Conservation (phyloP, 1,140 invertebrate species). For the Acyrthosiphon pisum region DNA sequence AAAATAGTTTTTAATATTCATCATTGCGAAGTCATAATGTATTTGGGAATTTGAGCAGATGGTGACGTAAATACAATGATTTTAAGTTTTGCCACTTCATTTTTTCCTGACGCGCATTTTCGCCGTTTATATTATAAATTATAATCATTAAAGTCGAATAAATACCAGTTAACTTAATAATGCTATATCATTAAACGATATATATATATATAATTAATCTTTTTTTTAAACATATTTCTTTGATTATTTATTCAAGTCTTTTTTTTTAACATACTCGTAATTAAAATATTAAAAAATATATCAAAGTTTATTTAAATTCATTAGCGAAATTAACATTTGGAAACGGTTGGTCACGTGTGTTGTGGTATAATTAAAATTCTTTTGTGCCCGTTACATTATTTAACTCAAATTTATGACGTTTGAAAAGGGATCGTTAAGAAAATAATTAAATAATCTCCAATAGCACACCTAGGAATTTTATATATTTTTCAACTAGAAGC, state of each 20-base stretch:
- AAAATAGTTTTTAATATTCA: conserved; percentile 8
- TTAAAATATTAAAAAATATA: background rate
- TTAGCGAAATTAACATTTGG: background rate
- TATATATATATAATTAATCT: background rate
- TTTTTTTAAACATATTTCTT: background rate
- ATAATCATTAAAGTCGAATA: conserved; percentile 6
- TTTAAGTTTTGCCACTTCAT: background rate
- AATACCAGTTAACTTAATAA: background rate
- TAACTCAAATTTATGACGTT: background rate
- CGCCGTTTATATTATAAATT: background rate
- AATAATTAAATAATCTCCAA: background rate
- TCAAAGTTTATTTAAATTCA: too few relatives aligned
- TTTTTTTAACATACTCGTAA: background rate
- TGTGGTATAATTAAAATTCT: background rate
- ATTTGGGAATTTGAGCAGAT: conserved; percentile 12
- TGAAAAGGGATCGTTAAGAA: background rate
- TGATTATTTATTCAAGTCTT: background rate
- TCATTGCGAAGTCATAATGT: background rate
- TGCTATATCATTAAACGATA: background rate
- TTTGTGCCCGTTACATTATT: background rate
- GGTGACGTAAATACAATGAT: background rate
- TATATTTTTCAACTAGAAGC: background rate
- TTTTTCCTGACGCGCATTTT: background rate
- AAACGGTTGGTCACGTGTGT: background rate
- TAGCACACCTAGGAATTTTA: background rate